A percentile compares a stretch with the other conserved stretches of the same genome.
These are phyloP conservation scores for Delia radicum DNA, from an alignment of 1,140 invertebrate genomes.

Conservation along the genomic window DNA sequence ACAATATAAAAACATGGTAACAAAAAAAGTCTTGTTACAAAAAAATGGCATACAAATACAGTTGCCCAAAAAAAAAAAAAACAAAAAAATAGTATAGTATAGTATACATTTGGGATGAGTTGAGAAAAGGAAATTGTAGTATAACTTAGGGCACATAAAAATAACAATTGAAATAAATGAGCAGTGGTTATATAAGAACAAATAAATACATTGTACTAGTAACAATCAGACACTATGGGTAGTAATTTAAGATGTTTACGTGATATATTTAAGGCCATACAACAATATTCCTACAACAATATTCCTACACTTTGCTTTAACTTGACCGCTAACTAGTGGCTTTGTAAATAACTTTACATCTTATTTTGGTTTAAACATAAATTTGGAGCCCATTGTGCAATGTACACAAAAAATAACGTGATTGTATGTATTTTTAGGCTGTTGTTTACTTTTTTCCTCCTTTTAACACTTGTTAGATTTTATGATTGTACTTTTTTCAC, in stretches of 20 bases:
- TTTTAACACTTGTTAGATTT: neutral
- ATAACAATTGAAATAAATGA: conserved; percentile 22
- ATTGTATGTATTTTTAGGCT: neutral
- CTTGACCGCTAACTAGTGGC: neutral
- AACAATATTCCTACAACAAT: neutral
- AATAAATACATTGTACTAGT: neutral
- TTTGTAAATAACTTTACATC: no score
- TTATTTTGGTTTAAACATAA: no score
- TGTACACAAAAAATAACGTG: neutral
- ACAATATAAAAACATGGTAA: neutral
- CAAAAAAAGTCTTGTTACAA: neutral
- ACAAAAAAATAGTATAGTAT: neutral
- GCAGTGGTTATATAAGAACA: neutral
- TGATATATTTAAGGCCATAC: no score
- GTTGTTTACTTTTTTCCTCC: neutral
- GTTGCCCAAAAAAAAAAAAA: neutral
- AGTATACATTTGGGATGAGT: neutral
- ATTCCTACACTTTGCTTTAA: neutral
- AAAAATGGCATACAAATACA: neutral
- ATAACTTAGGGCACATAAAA: conserved; percentile 15
- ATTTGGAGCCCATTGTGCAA: no score
- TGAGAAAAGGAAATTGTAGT: neutral
- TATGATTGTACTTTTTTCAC: neutral
- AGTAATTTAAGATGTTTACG: no score
- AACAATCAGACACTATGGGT: no score